phyloP scores from a whole-genome alignment of 2,113 vertebrate genomes.

The Lepus timidus region DNA sequence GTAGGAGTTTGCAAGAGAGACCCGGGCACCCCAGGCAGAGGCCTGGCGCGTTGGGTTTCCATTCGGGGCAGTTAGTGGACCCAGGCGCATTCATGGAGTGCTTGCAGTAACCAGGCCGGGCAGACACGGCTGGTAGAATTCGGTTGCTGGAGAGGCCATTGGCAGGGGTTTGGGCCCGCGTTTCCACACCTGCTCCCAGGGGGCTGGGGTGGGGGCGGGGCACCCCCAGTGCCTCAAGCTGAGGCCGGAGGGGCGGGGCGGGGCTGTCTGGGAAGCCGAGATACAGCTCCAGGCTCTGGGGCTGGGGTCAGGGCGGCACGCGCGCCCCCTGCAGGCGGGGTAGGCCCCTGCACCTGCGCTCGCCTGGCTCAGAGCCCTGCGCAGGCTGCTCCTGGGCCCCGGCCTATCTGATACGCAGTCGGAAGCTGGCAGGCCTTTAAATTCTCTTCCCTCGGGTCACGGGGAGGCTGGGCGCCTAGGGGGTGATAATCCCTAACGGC shows the following conservation, averaged over 20 bases:
- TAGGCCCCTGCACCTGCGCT: too few species aligned
- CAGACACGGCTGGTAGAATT: neutral
- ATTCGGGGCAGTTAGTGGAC: neutral
- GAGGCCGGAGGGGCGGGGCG: too few species aligned
- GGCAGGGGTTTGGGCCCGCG: neutral
- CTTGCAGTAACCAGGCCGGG: neutral
- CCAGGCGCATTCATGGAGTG: neutral
- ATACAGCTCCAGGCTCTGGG: too few species aligned
- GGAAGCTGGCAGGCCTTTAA: neutral
- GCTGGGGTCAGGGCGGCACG: too few species aligned
- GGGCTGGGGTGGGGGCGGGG: too few species aligned
- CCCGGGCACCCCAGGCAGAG: neutral
- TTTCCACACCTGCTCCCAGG: too few species aligned
- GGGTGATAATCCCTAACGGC: too few species aligned
- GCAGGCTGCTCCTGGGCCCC: neutral
- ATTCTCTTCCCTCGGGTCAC: neutral
- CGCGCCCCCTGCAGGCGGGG: too few species aligned
- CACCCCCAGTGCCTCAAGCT: too few species aligned
- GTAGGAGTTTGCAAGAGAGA: neutral
- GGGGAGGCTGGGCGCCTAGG: neutral
- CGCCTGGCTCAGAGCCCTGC: too few species aligned
- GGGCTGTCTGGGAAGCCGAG: too few species aligned
- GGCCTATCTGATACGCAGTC: neutral
- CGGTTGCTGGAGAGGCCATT: neutral
- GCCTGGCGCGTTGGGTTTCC: neutral